A percentile compares a stretch with the other conserved stretches of the same genome.
phyloP scores from a whole-genome alignment of 2,113 vertebrate species.

The Limanda limanda region DNA sequence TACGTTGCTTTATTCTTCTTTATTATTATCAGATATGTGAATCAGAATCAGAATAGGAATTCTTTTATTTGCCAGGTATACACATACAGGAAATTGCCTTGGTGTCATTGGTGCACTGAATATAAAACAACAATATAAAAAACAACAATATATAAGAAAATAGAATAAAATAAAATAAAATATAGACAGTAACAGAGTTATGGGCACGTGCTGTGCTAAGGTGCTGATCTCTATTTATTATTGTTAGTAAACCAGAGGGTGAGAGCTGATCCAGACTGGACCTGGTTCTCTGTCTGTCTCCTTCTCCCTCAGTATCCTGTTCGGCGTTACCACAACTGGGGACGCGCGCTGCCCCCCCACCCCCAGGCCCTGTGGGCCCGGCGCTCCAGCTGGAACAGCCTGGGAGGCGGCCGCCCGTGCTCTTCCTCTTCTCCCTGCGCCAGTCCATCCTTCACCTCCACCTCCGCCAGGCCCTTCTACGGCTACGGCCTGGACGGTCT shows the following conservation, averaged over 20 bases:
- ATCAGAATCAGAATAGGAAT: too few relatives aligned
- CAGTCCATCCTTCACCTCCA: constrained; percentile 58
- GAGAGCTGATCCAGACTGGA: too few relatives aligned
- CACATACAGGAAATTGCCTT: too few relatives aligned
- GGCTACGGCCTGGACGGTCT: constrained; percentile 69
- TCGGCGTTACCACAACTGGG: constrained; percentile 88
- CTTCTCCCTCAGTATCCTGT: constrained; percentile 84
- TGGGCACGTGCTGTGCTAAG: too few relatives aligned
- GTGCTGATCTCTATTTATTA: neutral
- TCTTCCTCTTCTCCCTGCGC: constrained; percentile 70
- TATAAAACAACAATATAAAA: too few relatives aligned
- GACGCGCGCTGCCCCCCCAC: constrained; percentile 68
- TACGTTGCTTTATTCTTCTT: neutral
- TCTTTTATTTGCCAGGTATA: too few relatives aligned
- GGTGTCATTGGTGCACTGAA: too few relatives aligned
- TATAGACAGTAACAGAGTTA: too few relatives aligned
- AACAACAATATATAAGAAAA: too few relatives aligned
- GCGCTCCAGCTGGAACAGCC: constrained; percentile 95
- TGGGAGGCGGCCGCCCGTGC: constrained; percentile 73
- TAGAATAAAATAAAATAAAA: too few relatives aligned
- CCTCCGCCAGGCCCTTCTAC: constrained; percentile 74
- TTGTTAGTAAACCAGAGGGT: neutral
- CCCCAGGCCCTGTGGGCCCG: constrained; percentile 87
- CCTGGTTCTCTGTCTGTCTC: constrained; percentile 1
- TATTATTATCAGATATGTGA: neutral